These are phyloP conservation scores for Zonotrichia leucophrys DNA, from an alignment of 2,113 vertebrate genomes.

Conservation along the genomic window DNA sequence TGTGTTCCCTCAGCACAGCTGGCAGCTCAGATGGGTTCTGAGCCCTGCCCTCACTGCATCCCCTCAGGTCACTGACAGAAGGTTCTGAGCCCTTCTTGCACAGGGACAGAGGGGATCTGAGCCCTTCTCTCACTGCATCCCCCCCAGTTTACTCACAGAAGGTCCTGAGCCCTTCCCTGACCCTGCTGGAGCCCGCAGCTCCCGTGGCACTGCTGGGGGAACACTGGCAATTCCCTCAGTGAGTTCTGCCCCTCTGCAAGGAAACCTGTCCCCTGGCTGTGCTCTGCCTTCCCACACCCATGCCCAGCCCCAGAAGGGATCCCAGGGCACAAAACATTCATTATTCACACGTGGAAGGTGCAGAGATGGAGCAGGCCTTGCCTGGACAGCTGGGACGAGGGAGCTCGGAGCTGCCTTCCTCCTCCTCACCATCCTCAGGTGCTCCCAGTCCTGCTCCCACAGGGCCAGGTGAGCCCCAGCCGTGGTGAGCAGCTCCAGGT, in stretches of 20 bases:
- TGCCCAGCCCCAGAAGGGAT: accelerated
- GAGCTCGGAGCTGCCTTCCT: background rate
- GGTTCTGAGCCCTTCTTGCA: background rate
- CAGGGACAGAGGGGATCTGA: no score
- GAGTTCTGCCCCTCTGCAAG: background rate
- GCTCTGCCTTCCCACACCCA: background rate
- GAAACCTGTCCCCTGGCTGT: background rate
- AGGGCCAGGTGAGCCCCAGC: background rate
- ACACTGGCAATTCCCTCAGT: background rate
- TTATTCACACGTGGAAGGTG: background rate
- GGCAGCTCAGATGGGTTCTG: background rate
- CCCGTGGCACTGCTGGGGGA: background rate
- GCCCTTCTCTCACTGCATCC: background rate
- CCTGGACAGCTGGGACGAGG: background rate
- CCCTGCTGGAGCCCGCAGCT: background rate
- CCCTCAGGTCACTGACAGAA: background rate
- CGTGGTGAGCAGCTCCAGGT: background rate
- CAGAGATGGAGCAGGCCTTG: background rate
- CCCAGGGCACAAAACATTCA: background rate
- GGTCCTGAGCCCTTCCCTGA: background rate
- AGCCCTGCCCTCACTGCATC: accelerated
- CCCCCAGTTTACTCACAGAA: no score
- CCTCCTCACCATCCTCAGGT: background rate
- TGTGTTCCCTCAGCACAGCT: no score
- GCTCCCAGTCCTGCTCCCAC: accelerated